A percentile compares a stretch with the other conserved stretches of the same genome.
Evolutionary conservation across 2,797 vertebrate genomes (phyloP).

Genomic region (Chiloscyllium punctatum): DNA sequence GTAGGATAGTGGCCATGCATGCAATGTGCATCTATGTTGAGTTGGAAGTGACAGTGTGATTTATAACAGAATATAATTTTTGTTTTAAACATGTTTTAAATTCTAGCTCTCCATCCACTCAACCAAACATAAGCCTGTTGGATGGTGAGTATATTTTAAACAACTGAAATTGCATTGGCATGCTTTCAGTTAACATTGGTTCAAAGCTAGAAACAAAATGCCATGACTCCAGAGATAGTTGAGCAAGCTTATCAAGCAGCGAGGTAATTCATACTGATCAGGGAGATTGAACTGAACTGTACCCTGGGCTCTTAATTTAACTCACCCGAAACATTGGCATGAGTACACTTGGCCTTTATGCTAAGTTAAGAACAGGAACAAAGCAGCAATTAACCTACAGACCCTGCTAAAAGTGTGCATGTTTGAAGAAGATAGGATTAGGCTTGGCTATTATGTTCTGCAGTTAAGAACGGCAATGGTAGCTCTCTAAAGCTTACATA

Average conservation of each 20-base stretch:
- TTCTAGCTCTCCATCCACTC: too few species aligned
- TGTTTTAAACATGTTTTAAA: not conserved
- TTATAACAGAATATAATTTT: not conserved
- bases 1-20: not conserved
- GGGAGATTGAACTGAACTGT: not conserved
- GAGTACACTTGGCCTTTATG: not conserved
- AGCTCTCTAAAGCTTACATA: not conserved
- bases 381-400: not conserved
- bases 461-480: not conserved
- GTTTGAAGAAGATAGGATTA: not conserved
- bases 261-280: not conserved
- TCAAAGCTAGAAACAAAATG: not conserved
- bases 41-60: slow-evolving; percentile 1
- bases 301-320: not conserved
- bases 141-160: not conserved
- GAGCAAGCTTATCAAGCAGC: not conserved
- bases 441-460: not conserved
- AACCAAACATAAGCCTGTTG: not conserved
- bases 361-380: not conserved
- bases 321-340: not conserved
- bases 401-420: not conserved
- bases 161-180: not conserved
- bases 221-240: not conserved
- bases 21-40: not conserved
- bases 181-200: not conserved